These are phyloP conservation scores for Periparus ater DNA, from an alignment of 2,797 vertebrate genomes.

Conservation along the genomic window DNA sequence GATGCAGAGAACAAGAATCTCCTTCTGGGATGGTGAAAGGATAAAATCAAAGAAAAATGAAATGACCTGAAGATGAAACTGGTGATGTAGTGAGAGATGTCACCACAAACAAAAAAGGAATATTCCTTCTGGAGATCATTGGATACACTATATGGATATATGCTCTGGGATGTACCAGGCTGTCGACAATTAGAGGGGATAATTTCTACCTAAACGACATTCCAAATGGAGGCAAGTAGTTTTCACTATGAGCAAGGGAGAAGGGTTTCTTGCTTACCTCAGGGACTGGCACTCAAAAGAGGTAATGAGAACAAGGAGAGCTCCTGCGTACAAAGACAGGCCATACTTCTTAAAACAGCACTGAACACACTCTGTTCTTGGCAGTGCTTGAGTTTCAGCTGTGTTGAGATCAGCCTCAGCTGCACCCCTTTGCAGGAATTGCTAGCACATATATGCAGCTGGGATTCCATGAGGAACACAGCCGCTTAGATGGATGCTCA, in stretches of 20 bases:
- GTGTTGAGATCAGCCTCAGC: constrained; percentile 59
- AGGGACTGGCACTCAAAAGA: not conserved
- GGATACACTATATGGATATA: not conserved
- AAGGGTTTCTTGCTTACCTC: not conserved
- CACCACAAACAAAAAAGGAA: not conserved
- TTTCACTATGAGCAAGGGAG: not conserved
- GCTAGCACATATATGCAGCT: constrained; percentile 28
- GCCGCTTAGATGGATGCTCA: constrained; percentile 47
- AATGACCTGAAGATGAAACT: not conserved
- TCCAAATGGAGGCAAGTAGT: not conserved
- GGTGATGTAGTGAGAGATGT: not conserved
- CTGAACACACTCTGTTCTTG: constrained; percentile 54
- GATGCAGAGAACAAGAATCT: not conserved
- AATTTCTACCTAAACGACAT: not conserved
- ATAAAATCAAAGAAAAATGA: not conserved
- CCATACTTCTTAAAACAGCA: not conserved
- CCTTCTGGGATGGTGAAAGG: not conserved
- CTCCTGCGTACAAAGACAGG: not conserved
- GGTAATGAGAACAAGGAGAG: constrained; percentile 12
- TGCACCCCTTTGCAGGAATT: constrained; percentile 43
- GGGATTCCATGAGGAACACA: not conserved
- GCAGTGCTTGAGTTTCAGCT: constrained; percentile 49
- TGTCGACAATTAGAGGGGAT: not conserved
- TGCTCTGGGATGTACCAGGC: not conserved
- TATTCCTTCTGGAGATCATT: not conserved